Base-by-base conservation (phyloP, 1,140 invertebrate species). In the Drosophila pectinifera region DNA sequence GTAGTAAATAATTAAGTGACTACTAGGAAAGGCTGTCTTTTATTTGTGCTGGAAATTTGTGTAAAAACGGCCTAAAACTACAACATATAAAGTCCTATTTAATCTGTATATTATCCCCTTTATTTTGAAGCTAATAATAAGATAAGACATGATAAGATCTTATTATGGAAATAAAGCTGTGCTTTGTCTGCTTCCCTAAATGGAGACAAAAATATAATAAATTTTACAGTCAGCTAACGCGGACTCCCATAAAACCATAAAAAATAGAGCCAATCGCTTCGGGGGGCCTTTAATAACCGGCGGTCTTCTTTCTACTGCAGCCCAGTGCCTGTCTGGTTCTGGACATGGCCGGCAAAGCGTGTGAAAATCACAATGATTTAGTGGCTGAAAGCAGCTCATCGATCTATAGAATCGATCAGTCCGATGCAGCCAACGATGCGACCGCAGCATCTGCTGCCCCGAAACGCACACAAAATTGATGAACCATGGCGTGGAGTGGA, bases 361-460 rank as follows among this genome's bases (percentile, higher is more conserved):
- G 73, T 76, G 73, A 76, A 76, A 76, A 76, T 76, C 56, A 76
- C 73, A 76, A 58, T 75, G 72, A 75, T 75, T 75, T 75, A 75
- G 61, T 75, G 54, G 41, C 73, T 75, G 72, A 57, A 53, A 41
- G 72, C 73, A 53, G 68, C 72, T 57, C 72, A 75, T 75, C 61
- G 61, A 75, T 76, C 73, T 75, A 58, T 75, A 39, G 73, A 70
- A 76, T 76, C 61, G 58, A 76, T 75, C 73, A 56, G 68, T 70
- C 0, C 26, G 20, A 39, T 72, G 68, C 68, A 41, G 64, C 68
- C 53, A 51, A 74, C 70, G 49, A 49, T 74, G 70, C 49, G 31
- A 34, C 72, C 61, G 53, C 73, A 74, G 69, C 48, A 54, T 73
- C 72, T 64, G 43, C 14, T 26, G 58, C 49, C 53, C 73, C 41